Percentiles rank a stretch among this genome's conserved stretches.
These are phyloP conservation scores for Diplodus puntazzo DNA, from an alignment of 2,797 vertebrate species.

Conservation along the genomic window DNA sequence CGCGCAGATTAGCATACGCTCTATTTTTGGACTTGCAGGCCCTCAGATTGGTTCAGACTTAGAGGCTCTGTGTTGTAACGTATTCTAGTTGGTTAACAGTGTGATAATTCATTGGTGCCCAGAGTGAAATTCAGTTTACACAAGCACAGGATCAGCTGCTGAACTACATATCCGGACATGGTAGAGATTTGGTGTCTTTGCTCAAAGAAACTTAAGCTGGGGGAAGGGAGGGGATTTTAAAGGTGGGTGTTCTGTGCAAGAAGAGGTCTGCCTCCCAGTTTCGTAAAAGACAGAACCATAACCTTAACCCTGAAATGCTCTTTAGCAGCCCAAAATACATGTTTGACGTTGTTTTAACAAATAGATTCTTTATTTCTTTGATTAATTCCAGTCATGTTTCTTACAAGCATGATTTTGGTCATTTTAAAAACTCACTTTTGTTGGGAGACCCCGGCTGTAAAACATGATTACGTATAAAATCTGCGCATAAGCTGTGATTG, in stretches of 20 bases:
- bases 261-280: neutral
- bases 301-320: neutral
- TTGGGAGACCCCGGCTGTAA: neutral
- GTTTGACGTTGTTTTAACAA: neutral
- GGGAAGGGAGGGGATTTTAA: constrained; percentile 1
- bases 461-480: neutral
- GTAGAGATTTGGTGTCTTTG: constrained; percentile 31
- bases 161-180: constrained; percentile 32
- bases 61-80: constrained; percentile 60
- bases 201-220: constrained; percentile 6
- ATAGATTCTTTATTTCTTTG: neutral
- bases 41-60: constrained; percentile 62
- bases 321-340: neutral
- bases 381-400: neutral
- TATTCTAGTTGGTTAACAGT: constrained; percentile 67
- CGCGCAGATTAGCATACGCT: constrained; percentile 72
- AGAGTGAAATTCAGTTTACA: constrained; percentile 15
- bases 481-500: neutral
- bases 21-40: constrained; percentile 73
- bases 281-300: neutral
- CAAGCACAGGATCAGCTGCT: constrained; percentile 21
- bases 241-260: constrained; percentile 1
- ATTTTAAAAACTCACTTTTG: neutral
- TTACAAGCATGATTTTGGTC: neutral
- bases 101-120: constrained; percentile 56